Conservation (phyloP, 2,888 invertebrate species). For the Catocala sponsa region DNA sequence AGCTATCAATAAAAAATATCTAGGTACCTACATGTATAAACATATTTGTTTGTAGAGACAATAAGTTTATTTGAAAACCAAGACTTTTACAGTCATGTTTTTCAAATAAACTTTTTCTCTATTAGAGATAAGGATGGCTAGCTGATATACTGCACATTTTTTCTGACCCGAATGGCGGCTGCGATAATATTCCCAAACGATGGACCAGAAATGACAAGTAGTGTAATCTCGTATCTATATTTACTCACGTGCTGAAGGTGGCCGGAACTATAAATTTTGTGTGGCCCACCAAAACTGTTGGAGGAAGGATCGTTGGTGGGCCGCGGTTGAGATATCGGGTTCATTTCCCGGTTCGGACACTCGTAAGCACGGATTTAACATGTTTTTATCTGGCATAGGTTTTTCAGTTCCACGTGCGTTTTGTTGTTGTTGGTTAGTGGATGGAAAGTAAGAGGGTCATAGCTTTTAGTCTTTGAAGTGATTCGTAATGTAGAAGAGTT, state of each 20-base stretch:
- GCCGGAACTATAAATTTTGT: constrained; percentile 80
- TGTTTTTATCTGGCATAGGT: constrained; percentile 55
- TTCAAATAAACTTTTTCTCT: no score
- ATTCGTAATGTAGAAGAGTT: no score
- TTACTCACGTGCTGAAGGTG: constrained; percentile 75
- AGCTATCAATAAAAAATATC: no score
- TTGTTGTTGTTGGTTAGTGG: constrained; percentile 21
- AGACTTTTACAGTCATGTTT: no score
- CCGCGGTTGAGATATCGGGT: constrained; percentile 75
- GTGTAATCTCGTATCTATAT: no score
- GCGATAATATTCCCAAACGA: no score
- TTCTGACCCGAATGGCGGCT: no score
- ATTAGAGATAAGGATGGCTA: no score
- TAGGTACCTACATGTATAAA: no score
- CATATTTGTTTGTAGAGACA: no score
- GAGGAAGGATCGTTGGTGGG: constrained; percentile 76
- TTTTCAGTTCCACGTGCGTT: constrained; percentile 42
- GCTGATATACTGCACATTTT: no score
- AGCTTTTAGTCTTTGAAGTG: not conserved
- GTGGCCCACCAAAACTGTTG: constrained; percentile 69
- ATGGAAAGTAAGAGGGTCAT: constrained; percentile 1
- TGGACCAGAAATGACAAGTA: not conserved
- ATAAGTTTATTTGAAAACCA: no score
- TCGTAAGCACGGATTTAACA: constrained; percentile 59
- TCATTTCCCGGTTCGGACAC: constrained; percentile 71